These are phyloP conservation scores for Sylvia atricapilla DNA, from an alignment of 2,113 vertebrate genomes.

Conservation along the genomic window DNA sequence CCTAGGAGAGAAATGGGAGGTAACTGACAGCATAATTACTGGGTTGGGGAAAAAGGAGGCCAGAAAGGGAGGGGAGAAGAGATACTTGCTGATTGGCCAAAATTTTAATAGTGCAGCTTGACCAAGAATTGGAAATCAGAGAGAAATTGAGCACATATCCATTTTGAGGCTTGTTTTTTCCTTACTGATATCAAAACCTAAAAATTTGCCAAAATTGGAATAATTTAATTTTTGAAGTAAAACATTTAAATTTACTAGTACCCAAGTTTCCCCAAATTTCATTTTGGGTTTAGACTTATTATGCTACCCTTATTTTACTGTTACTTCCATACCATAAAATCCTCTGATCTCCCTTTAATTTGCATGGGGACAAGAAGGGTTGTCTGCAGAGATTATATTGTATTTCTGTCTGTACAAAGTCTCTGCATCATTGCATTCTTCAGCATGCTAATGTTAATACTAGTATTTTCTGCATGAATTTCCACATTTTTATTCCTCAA, in stretches of 20 bases:
- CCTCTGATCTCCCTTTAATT: neutral
- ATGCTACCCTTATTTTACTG: neutral
- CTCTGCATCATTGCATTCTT: conserved; percentile 10
- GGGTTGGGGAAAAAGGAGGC: neutral
- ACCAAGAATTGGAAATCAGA: neutral
- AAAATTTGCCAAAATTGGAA: neutral
- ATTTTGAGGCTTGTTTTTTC: neutral
- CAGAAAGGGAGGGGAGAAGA: neutral
- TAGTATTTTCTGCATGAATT: conserved; percentile 9
- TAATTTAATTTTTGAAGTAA: neutral
- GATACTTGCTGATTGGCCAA: neutral
- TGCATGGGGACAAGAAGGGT: neutral
- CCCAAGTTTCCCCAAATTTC: neutral
- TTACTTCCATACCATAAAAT: neutral
- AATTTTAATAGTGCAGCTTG: neutral
- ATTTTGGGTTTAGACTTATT: neutral
- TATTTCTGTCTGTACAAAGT: neutral
- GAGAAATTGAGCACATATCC: neutral
- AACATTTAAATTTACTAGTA: neutral
- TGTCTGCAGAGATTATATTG: neutral
- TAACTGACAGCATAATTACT: neutral
- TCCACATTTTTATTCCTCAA: conserved; percentile 14
- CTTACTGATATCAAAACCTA: neutral
- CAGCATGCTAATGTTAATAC: conserved; percentile 18
- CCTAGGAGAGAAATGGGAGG: neutral